Percentiles rank a stretch among this genome's conserved stretches.
These are phyloP conservation scores for Luidia sarsii DNA, from an alignment of 53 echinoderm and acorn worm genomes.

Conservation along the genomic window DNA sequence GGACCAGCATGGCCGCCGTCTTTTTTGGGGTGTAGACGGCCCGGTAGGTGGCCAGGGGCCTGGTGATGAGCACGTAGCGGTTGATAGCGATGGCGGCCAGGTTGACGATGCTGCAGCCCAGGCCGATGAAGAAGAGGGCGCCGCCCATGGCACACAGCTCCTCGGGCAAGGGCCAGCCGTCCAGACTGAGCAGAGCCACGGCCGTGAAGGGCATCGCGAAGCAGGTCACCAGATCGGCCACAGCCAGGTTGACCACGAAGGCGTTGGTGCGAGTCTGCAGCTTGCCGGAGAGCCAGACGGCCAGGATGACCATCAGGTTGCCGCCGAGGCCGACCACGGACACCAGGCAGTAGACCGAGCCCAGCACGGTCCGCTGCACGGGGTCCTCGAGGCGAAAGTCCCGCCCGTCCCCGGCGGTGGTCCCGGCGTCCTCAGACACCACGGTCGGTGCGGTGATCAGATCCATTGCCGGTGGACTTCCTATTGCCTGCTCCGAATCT, in stretches of 20 bases:
- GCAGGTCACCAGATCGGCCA: slow-evolving; percentile 57
- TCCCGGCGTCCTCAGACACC: no score
- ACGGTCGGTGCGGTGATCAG: neutral
- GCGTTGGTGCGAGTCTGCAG: slow-evolving; percentile 69
- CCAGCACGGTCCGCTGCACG: slow-evolving; percentile 46
- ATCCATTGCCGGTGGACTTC: no score
- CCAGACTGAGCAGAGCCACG: slow-evolving; percentile 48
- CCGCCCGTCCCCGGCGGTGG: slow-evolving; percentile 13
- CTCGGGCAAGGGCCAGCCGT: slow-evolving; percentile 65
- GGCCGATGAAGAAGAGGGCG: slow-evolving; percentile 23
- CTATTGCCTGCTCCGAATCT: neutral
- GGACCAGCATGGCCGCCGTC: slow-evolving; percentile 53
- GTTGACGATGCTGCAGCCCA: slow-evolving; percentile 61
- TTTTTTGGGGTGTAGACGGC: slow-evolving; percentile 60
- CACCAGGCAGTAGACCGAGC: slow-evolving; percentile 35
- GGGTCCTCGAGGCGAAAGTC: slow-evolving; percentile 58
- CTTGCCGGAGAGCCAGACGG: slow-evolving; percentile 56
- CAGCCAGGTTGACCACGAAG: slow-evolving; percentile 73
- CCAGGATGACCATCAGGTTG: slow-evolving; percentile 67
- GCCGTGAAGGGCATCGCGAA: slow-evolving; percentile 45
- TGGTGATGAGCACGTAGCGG: slow-evolving; percentile 66
- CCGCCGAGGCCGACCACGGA: slow-evolving; percentile 47
- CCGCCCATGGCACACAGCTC: slow-evolving; percentile 38
- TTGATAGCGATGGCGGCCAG: slow-evolving; percentile 67
- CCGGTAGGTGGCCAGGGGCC: slow-evolving; percentile 29